phyloP scores from a whole-genome alignment of 2,113 vertebrate species.

The Alexandromys fortis region DNA sequence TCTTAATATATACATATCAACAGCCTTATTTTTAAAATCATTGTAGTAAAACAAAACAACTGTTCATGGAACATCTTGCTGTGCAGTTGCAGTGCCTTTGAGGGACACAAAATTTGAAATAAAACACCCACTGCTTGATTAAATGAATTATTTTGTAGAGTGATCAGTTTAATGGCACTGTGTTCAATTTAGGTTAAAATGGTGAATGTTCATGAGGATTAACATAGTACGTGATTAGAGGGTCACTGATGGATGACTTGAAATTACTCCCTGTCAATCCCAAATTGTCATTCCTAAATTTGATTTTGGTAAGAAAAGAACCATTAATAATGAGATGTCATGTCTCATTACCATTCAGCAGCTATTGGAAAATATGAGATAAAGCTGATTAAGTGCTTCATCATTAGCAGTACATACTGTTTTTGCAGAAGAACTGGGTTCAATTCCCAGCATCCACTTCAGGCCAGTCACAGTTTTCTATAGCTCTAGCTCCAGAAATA shows the following conservation, averaged over 20 bases:
- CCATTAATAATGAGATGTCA: background rate
- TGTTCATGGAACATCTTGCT: background rate
- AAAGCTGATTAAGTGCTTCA: background rate
- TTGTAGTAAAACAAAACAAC: background rate
- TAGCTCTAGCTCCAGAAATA: background rate
- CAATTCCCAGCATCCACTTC: background rate
- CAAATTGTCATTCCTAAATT: background rate
- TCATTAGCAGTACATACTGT: background rate
- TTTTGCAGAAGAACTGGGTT: background rate
- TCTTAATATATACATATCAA: background rate
- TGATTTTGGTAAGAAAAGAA: background rate
- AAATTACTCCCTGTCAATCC: background rate
- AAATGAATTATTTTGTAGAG: background rate
- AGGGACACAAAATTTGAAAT: background rate
- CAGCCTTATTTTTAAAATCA: background rate
- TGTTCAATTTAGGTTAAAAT: background rate
- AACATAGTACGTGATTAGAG: fast-evolving
- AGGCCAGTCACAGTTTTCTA: background rate
- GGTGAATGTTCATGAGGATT: background rate
- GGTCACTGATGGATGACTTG: background rate
- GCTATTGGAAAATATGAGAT: background rate
- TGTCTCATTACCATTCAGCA: background rate
- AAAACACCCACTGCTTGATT: background rate
- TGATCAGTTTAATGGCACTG: background rate
- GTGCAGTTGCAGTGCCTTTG: fast-evolving